Evolutionary conservation across 2,113 vertebrate species (phyloP).

Genomic region (Muscicapa adusta): DNA sequence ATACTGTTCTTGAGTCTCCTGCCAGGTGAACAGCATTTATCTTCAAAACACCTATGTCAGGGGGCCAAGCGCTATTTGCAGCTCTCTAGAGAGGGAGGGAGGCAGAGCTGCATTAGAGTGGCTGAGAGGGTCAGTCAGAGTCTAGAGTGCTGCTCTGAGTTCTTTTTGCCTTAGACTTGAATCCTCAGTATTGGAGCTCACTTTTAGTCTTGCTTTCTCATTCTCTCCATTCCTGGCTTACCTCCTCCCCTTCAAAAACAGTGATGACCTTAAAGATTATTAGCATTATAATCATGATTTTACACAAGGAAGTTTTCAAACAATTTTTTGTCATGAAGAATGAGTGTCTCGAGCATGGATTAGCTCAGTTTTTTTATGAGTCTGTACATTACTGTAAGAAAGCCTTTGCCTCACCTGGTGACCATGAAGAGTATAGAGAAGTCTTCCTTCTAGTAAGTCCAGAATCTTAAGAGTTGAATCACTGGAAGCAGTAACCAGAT

Average conservation of each 20-base stretch:
- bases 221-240: background rate
- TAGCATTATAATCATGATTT: background rate
- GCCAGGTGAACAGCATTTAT: background rate
- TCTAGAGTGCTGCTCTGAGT: background rate
- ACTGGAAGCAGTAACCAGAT: slow-evolving; percentile 90
- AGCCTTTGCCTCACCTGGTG: slow-evolving; percentile 85
- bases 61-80: background rate
- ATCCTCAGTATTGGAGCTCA: background rate
- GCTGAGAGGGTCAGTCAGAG: background rate
- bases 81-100: background rate
- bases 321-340: background rate
- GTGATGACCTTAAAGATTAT: background rate
- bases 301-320: background rate
- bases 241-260: background rate
- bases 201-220: background rate
- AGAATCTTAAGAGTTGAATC: slow-evolving; percentile 96
- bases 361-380: background rate
- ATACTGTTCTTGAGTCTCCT: background rate
- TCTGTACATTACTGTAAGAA: background rate
- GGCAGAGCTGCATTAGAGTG: background rate
- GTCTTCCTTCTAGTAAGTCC: slow-evolving; percentile 91
- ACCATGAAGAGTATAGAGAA: slow-evolving; percentile 93
- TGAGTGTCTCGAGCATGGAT: background rate
- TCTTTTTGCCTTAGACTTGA: background rate
- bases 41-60: background rate